Percentiles rank a stretch among this genome's conserved stretches.
phyloP scores from a whole-genome alignment of 2,113 vertebrate species.

The Pelmatolapia mariae region DNA sequence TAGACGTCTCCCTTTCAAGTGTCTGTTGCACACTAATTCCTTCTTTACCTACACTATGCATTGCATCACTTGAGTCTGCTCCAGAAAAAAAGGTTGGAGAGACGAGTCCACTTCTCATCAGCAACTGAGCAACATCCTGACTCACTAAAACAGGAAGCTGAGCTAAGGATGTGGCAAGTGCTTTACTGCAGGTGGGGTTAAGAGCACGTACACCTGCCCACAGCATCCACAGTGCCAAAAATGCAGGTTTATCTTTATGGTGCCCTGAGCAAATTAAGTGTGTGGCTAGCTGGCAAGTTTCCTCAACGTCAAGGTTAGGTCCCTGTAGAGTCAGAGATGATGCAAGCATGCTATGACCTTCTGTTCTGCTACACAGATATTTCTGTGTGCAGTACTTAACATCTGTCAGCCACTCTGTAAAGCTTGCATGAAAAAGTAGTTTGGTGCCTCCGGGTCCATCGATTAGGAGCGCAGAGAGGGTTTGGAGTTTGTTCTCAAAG shows the following conservation, averaged over 20 bases:
- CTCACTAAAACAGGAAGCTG: constrained; percentile 54
- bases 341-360: constrained; percentile 76
- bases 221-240: constrained; percentile 75
- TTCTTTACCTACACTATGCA: constrained; percentile 26
- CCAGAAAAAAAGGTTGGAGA: constrained; percentile 14
- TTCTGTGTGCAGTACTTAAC: constrained; percentile 81
- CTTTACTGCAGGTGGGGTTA: neutral
- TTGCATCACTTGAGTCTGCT: constrained; percentile 2
- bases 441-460: constrained; percentile 55
- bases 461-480: constrained; percentile 63
- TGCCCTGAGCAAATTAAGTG: constrained; percentile 70
- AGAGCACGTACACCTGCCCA: constrained; percentile 64
- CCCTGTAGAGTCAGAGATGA: constrained; percentile 67
- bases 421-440: constrained; percentile 78
- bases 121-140: constrained; percentile 69
- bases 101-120: constrained; percentile 64
- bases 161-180: neutral
- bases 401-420: constrained; percentile 79
- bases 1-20: constrained; percentile 47
- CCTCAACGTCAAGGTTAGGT: constrained; percentile 46
- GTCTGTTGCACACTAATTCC: neutral
- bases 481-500: constrained; percentile 63
- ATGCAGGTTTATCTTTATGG: constrained; percentile 58
- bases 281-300: constrained; percentile 63
- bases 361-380: constrained; percentile 71